A percentile compares a stretch with the other conserved stretches of the same genome.
These are phyloP conservation scores for Girardia tigrina DNA, from an alignment of 2,888 invertebrate species.

Conservation along the genomic window DNA sequence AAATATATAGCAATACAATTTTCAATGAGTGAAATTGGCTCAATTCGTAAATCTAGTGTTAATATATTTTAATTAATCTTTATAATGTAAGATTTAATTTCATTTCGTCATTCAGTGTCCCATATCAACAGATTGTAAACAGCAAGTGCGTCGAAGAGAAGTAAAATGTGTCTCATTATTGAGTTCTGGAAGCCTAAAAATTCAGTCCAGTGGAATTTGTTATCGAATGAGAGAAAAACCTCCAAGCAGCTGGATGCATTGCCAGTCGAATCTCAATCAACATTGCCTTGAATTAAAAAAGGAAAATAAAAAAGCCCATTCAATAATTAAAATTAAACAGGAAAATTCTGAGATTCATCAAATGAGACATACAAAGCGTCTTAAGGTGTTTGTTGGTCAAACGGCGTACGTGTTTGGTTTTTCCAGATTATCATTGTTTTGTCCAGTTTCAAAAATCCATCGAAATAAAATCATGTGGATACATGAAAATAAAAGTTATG, in stretches of 20 bases:
- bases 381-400: not conserved
- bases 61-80: too few species aligned
- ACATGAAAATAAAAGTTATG: not conserved
- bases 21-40: too few species aligned
- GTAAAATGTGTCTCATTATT: not conserved
- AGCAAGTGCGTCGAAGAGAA: not conserved
- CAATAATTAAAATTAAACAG: not conserved
- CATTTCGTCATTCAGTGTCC: not conserved
- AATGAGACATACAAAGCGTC: not conserved
- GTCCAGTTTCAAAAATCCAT: not conserved
- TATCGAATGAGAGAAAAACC: not conserved
- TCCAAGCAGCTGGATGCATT: not conserved
- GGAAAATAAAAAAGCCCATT: not conserved
- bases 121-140: not conserved
- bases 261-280: not conserved
- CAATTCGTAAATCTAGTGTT: too few species aligned
- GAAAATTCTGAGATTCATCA: slow-evolving; percentile 4
- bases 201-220: not conserved
- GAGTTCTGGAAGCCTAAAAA: not conserved
- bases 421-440: not conserved
- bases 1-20: too few species aligned
- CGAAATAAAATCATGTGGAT: not conserved
- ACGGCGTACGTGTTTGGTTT: not conserved
- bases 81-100: too few species aligned
- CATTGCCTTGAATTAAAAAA: not conserved